Evolutionary conservation across 1,140 invertebrate species (phyloP).

Genomic region (Chionoecetes opilio): DNA sequence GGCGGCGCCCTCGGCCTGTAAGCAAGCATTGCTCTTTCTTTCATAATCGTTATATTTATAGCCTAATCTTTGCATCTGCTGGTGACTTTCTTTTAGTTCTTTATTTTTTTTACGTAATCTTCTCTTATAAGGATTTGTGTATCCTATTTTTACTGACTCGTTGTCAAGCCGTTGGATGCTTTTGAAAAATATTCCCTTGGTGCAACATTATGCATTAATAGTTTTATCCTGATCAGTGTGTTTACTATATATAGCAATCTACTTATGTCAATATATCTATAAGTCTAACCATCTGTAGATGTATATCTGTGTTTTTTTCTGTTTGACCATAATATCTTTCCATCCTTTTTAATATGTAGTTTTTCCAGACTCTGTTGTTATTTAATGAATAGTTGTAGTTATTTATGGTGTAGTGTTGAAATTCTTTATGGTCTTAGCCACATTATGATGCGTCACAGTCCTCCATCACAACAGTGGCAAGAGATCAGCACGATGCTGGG

Average conservation of each 20-base stretch:
- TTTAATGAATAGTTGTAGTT: too few relatives aligned
- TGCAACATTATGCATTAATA: not conserved
- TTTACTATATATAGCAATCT: not conserved
- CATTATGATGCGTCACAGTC: too few relatives aligned
- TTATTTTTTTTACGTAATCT: not conserved
- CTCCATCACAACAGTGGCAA: too few relatives aligned
- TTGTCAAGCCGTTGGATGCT: not conserved
- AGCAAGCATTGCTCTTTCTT: not conserved
- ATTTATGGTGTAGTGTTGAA: too few relatives aligned
- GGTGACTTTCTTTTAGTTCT: not conserved
- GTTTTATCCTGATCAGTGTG: too few relatives aligned
- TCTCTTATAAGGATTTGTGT: not conserved
- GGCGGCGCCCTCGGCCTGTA: not conserved
- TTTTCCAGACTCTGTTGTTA: too few relatives aligned
- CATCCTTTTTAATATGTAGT: too few relatives aligned
- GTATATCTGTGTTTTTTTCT: not conserved
- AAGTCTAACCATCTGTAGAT: conserved; percentile 36
- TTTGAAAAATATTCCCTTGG: not conserved
- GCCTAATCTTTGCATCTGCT: not conserved
- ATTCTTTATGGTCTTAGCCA: too few relatives aligned
- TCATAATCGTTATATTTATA: not conserved
- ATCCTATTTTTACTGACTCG: not conserved
- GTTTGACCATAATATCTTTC: too few relatives aligned
- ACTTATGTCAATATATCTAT: not conserved
- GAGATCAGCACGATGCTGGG: too few relatives aligned